Conservation (phyloP, 2,888 invertebrate genomes). For the Merodon equestris region DNA sequence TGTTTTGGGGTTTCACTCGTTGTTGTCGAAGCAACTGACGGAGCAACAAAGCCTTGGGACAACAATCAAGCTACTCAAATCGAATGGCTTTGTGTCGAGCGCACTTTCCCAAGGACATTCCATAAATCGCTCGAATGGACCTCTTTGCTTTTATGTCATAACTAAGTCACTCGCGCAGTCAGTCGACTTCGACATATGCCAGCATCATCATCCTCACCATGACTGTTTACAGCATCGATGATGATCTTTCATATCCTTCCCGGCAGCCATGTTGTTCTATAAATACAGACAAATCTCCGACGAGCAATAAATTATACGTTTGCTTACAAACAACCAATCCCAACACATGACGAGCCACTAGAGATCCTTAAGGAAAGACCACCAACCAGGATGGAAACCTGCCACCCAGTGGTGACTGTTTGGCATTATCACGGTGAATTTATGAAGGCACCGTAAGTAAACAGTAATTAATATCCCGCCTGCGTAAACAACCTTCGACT, state of each 20-base stretch:
- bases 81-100: too few species aligned
- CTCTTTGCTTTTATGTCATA: too few species aligned
- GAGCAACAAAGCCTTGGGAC: background rate
- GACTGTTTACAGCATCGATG: too few species aligned
- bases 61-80: too few species aligned
- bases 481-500: constrained; percentile 55
- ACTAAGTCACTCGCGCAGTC: too few species aligned
- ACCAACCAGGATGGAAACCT: constrained; percentile 21
- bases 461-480: constrained; percentile 62
- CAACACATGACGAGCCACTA: constrained; percentile 21
- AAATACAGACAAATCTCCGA: too few species aligned
- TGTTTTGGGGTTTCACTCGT: background rate
- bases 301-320: constrained; percentile 33
- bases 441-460: constrained; percentile 49
- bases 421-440: constrained; percentile 44
- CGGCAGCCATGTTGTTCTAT: too few species aligned
- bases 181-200: too few species aligned
- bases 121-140: too few species aligned
- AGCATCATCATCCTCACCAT: too few species aligned
- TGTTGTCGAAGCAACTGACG: background rate
- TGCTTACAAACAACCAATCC: constrained; percentile 41
- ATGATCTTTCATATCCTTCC: too few species aligned
- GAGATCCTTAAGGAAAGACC: constrained; percentile 17
- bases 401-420: constrained; percentile 43
- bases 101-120: too few species aligned